A percentile compares a stretch with the other conserved stretches of the same genome.
phyloP scores from a whole-genome alignment of 1,140 invertebrate species.

The Aricia agestis region DNA sequence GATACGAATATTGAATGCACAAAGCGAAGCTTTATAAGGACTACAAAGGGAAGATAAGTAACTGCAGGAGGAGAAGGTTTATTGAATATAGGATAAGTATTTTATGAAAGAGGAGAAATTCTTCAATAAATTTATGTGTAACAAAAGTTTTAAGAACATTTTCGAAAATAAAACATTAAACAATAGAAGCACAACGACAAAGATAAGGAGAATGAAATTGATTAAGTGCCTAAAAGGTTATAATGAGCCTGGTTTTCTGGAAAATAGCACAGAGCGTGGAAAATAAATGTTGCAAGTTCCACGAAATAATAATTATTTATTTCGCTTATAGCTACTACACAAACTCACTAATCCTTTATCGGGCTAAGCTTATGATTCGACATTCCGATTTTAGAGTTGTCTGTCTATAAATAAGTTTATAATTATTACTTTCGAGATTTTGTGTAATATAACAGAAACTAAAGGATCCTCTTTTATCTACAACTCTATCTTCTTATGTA shows the following conservation, averaged over 20 bases:
- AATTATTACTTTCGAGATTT: no score
- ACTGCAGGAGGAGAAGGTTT: neutral
- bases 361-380: no score
- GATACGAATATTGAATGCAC: constrained; percentile 21
- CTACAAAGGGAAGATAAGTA: neutral
- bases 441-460: no score
- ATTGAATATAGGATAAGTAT: neutral
- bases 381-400: no score
- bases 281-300: neutral
- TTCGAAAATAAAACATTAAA: neutral
- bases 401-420: no score
- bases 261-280: neutral
- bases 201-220: neutral
- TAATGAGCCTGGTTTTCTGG: neutral
- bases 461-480: no score
- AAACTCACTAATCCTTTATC: no score
- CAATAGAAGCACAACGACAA: neutral
- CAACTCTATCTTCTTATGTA: no score
- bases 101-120: neutral
- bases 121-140: neutral
- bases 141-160: neutral
- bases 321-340: neutral
- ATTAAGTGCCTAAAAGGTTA: neutral
- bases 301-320: neutral
- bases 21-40: neutral